Evolutionary conservation across 1,140 invertebrate species (phyloP).

Genomic region (Trypoxylus dichotomus): DNA sequence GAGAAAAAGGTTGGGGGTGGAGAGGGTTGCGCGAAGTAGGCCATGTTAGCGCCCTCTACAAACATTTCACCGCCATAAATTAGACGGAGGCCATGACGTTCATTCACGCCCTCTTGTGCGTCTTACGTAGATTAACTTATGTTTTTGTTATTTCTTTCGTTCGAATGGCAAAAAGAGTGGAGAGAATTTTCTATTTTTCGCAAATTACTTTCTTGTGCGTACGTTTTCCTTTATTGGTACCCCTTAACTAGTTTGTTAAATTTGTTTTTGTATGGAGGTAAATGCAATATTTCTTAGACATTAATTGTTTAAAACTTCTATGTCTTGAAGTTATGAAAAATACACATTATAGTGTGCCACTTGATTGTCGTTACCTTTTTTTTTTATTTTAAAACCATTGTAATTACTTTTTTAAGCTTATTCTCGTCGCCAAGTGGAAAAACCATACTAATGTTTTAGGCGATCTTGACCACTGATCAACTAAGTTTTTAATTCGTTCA

Average conservation of each 20-base stretch:
- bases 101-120: constrained; percentile 14
- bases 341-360: too few species aligned
- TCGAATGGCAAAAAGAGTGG: background rate
- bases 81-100: background rate
- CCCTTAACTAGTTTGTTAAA: background rate
- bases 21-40: background rate
- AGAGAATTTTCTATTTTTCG: background rate
- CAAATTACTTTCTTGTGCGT: background rate
- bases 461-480: too few species aligned
- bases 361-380: too few species aligned
- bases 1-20: background rate
- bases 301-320: too few species aligned
- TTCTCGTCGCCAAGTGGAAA: too few species aligned
- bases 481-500: too few species aligned
- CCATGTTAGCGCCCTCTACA: background rate
- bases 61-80: constrained; percentile 16
- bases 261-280: background rate
- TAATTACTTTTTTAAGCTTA: too few species aligned
- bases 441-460: too few species aligned
- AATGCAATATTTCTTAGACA: too few species aligned
- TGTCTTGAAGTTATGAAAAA: too few species aligned
- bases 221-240: background rate
- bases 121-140: constrained; percentile 22
- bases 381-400: too few species aligned
- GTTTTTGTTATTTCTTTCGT: constrained; percentile 18